phyloP scores from a whole-genome alignment of 2,888 invertebrate species.

The Andrena bicolor region DNA sequence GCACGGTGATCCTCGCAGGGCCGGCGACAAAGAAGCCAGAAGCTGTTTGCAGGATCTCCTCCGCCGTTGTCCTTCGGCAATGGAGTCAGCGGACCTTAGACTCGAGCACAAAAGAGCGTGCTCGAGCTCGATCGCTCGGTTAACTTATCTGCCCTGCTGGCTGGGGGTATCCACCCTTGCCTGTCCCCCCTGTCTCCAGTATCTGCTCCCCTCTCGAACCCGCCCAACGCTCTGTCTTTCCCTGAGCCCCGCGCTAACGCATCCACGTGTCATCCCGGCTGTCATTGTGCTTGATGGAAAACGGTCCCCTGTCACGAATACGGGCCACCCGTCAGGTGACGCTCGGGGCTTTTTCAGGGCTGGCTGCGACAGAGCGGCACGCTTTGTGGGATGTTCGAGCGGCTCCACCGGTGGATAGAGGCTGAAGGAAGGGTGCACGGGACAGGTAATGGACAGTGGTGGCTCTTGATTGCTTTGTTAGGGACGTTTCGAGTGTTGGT shows the following conservation, averaged over 20 bases:
- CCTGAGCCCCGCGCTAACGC: conserved; percentile 4
- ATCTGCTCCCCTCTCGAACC: conserved; percentile 25
- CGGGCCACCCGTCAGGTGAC: conserved; percentile 48
- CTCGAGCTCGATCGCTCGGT: conserved; percentile 58
- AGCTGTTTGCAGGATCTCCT: conserved; percentile 54
- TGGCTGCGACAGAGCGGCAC: not conserved
- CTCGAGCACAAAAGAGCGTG: conserved; percentile 64
- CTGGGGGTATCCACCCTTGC: conserved; percentile 13
- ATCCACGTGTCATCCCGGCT: conserved; percentile 46
- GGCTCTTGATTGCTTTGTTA: not conserved
- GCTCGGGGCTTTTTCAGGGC: not conserved
- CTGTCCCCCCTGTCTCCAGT: not conserved
- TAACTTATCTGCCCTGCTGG: conserved; percentile 58
- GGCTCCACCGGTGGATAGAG: not conserved
- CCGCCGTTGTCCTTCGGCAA: conserved; percentile 67
- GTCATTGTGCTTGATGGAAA: conserved; percentile 34
- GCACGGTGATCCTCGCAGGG: conserved; percentile 36
- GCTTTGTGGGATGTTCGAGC: conserved; percentile 3
- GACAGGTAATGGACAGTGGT: not conserved
- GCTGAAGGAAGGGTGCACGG: not conserved
- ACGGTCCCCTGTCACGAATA: conserved; percentile 24
- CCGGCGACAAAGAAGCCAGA: conserved; percentile 56
- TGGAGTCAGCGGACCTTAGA: conserved; percentile 70
- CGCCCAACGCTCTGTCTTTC: conserved; percentile 16
- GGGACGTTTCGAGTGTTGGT: not conserved